Evolutionary conservation across 1,140 invertebrate genomes (phyloP).

Genomic region (Drosophila setifemur): DNA sequence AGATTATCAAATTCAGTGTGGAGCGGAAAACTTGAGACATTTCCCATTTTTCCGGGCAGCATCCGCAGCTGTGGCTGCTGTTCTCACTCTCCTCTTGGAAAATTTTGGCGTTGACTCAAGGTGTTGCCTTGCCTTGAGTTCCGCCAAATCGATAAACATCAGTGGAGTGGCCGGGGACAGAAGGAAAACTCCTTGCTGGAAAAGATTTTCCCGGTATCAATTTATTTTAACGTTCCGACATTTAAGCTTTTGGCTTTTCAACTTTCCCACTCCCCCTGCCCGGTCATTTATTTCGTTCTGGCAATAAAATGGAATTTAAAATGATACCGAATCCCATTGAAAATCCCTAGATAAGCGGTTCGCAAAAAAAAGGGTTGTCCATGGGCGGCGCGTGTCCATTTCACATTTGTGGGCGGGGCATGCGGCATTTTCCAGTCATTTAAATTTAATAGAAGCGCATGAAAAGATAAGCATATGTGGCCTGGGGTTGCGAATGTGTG

Average conservation of each 20-base stretch:
- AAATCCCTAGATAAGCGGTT: conserved; percentile 64
- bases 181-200: conserved; percentile 2
- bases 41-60: conserved; percentile 4
- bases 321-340: conserved; percentile 72
- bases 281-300: conserved; percentile 43
- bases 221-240: conserved; percentile 66
- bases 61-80: conserved; percentile 2
- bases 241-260: neutral
- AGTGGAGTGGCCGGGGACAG: neutral
- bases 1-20: conserved; percentile 73
- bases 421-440: conserved; percentile 67
- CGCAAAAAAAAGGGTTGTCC: conserved; percentile 60
- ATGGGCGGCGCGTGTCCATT: conserved; percentile 36
- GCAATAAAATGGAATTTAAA: conserved; percentile 79
- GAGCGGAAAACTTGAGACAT: conserved; percentile 25
- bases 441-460: conserved; percentile 71
- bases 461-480: conserved; percentile 57
- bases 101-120: conserved; percentile 37
- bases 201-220: conserved; percentile 45
- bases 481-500: conserved; percentile 39
- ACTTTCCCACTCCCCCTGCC: conserved; percentile 1
- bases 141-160: conserved; percentile 50
- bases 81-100: neutral
- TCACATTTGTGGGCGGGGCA: conserved; percentile 39
- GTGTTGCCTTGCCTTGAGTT: too few relatives aligned